Conservation (phyloP, 2,888 invertebrate genomes). For the Cryptus armator region DNA sequence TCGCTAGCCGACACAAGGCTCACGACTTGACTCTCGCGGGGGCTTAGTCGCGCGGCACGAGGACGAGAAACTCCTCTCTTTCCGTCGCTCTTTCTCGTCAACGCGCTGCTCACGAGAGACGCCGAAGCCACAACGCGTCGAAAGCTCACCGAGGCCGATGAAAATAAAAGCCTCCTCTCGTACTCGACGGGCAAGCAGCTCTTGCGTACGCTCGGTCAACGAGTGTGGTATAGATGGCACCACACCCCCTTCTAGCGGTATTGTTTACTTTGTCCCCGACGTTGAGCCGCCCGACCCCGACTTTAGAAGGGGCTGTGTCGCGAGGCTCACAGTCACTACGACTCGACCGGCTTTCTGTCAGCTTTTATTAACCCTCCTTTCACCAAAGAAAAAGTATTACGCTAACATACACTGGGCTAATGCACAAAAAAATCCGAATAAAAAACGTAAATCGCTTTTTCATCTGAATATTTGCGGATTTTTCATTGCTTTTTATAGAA, state of each 20-base stretch:
- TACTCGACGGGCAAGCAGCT: constrained; percentile 50
- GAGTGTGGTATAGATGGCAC: constrained; percentile 51
- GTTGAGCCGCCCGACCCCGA: constrained; percentile 11
- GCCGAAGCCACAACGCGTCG: constrained; percentile 43
- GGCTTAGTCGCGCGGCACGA: constrained; percentile 18
- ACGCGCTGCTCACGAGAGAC: neutral
- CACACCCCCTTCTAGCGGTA: constrained; percentile 34
- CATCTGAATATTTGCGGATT: neutral
- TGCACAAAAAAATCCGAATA: constrained; percentile 1
- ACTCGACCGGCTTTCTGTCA: constrained; percentile 11
- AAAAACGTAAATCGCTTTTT: neutral
- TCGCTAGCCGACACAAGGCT: constrained; percentile 19
- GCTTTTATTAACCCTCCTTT: constrained; percentile 17
- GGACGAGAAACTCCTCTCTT: constrained; percentile 27
- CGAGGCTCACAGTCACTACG: constrained; percentile 5
- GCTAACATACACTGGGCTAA: neutral
- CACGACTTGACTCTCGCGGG: neutral
- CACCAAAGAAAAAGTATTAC: neutral
- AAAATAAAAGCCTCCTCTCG: constrained; percentile 37
- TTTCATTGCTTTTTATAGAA: neutral
- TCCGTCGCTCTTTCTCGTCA: neutral
- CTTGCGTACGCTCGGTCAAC: constrained; percentile 61
- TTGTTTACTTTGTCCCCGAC: constrained; percentile 44
- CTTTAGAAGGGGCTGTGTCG: constrained; percentile 8
- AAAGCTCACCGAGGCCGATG: constrained; percentile 48